phyloP scores from a whole-genome alignment of 2,797 vertebrate species.

The Poeciliopsis presidionis region DNA sequence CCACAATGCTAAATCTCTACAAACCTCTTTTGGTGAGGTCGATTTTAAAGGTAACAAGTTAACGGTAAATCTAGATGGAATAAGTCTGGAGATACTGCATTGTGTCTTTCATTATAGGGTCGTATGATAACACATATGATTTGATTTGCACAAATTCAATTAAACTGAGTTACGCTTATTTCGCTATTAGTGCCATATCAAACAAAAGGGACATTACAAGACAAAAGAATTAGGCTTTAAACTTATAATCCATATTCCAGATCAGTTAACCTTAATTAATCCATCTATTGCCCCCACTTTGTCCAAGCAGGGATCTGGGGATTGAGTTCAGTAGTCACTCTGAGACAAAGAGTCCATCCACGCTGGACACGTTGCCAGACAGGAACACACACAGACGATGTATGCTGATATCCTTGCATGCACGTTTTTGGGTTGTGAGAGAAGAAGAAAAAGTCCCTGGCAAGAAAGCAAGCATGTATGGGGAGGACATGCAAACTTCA shows the following conservation, averaged over 20 bases:
- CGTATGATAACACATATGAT: background rate
- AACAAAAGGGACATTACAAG: background rate
- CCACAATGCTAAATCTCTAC: background rate
- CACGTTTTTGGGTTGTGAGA: background rate
- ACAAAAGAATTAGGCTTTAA: background rate
- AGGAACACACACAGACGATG: background rate
- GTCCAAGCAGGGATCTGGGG: background rate
- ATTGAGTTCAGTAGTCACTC: background rate
- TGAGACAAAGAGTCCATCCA: background rate
- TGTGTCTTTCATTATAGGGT: background rate
- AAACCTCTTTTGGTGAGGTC: background rate
- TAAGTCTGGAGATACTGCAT: background rate
- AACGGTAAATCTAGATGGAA: background rate
- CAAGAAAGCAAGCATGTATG: background rate
- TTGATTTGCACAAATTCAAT: background rate
- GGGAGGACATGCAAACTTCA: background rate
- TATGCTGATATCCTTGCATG: background rate
- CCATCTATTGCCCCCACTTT: background rate
- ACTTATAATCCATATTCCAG: background rate
- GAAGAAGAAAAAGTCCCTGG: no score
- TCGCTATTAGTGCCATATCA: background rate
- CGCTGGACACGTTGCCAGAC: background rate
- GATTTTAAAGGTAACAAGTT: background rate
- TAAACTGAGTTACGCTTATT: background rate
- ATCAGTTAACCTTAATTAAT: background rate